Percentiles rank a stretch among this genome's conserved stretches.
Evolutionary conservation across 2,113 vertebrate genomes (phyloP).

Genomic region (Corythaixoides concolor): DNA sequence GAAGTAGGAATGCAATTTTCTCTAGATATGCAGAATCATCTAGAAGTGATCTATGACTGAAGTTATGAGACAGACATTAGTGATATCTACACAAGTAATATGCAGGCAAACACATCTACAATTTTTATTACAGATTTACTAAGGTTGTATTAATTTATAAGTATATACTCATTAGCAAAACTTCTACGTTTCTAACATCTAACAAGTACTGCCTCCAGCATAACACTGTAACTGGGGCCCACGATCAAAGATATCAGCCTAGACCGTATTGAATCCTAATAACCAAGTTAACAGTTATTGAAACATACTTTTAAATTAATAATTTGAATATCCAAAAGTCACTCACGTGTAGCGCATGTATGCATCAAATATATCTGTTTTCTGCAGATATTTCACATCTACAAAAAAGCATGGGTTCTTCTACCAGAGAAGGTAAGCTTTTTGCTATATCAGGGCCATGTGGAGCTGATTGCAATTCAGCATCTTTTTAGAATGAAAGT

Average conservation of each 20-base stretch:
- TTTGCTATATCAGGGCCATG: not conserved
- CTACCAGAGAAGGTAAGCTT: not conserved
- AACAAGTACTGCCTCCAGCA: constrained; percentile 39
- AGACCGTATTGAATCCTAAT: constrained; percentile 35
- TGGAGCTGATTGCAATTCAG: not conserved
- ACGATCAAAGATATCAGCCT: constrained; percentile 50
- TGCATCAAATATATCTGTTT: not conserved
- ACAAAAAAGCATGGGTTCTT: not conserved
- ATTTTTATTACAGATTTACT: constrained; percentile 19
- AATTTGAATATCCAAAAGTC: not conserved
- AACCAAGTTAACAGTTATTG: constrained; percentile 49
- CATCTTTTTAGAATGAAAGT: not conserved
- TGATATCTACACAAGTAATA: not conserved
- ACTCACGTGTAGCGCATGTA: not conserved
- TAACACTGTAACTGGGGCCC: not conserved
- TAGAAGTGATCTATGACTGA: not conserved
- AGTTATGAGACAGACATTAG: not conserved
- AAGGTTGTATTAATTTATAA: constrained; percentile 58
- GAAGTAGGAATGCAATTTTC: not conserved
- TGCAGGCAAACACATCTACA: not conserved
- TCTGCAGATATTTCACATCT: not conserved
- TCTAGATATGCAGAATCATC: not conserved
- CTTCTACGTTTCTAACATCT: constrained; percentile 32
- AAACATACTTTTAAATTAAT: constrained; percentile 56
- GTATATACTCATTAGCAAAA: constrained; percentile 57